Percentiles rank a stretch among this genome's conserved stretches.
Evolutionary conservation across 2,888 invertebrate species (phyloP).

Genomic region (Lottia gigantea): DNA sequence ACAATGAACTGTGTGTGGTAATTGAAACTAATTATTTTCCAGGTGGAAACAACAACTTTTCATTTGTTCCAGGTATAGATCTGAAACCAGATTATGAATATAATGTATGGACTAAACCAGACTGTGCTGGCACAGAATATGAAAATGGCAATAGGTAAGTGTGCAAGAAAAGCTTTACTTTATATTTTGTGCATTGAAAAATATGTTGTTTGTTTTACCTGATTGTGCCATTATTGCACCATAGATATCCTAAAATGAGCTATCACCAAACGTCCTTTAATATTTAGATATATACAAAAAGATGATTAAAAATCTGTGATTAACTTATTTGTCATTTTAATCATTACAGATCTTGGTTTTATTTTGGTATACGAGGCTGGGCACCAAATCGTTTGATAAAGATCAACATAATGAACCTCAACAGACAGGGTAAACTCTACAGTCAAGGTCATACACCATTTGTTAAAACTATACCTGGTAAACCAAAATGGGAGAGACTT

Average conservation of each 20-base stretch:
- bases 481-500: conserved; percentile 85
- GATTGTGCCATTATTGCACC: too few relatives aligned
- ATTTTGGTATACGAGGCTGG: conserved; percentile 82
- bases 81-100: conserved; percentile 80
- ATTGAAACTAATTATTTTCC: too few relatives aligned
- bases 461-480: conserved; percentile 76
- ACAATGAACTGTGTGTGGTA: too few relatives aligned
- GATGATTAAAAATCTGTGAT: too few relatives aligned
- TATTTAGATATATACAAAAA: too few relatives aligned
- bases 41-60: too few relatives aligned
- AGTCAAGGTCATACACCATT: conserved; percentile 77
- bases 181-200: too few relatives aligned
- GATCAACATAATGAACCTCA: conserved; percentile 87
- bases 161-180: too few relatives aligned
- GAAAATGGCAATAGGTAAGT: conserved; percentile 81
- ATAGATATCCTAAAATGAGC: too few relatives aligned
- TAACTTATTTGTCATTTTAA: too few relatives aligned
- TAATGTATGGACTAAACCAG: conserved; percentile 90
- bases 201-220: too few relatives aligned
- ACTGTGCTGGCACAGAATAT: conserved; percentile 86
- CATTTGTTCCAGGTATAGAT: conserved; percentile 29
- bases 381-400: conserved; percentile 73
- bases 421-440: conserved; percentile 88
- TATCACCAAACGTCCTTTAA: too few relatives aligned
- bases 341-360: conserved; percentile 83